A percentile compares a stretch with the other conserved stretches of the same genome.
Conservation (phyloP, 2,113 vertebrate genomes). For the Nyctibius bracteatus region DNA sequence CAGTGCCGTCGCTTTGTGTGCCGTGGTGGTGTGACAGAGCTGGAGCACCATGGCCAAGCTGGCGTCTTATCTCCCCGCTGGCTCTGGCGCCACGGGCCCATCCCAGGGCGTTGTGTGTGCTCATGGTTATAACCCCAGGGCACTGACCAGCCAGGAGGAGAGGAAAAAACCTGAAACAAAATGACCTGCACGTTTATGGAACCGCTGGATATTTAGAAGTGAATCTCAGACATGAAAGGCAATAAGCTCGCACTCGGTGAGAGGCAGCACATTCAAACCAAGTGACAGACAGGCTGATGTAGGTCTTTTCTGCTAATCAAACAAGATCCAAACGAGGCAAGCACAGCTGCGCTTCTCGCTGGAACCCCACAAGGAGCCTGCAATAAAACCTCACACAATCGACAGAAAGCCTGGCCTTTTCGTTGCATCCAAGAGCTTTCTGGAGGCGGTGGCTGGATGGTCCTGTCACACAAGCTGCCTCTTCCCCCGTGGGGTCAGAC, state of each 20-base stretch:
- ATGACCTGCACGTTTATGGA: not conserved
- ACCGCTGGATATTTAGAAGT: not conserved
- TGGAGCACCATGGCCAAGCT: accelerated
- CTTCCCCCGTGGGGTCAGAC: not conserved
- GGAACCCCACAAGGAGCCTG: not conserved
- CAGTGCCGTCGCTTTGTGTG: accelerated
- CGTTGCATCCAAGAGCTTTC: not conserved
- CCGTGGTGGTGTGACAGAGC: accelerated
- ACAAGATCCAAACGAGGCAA: not conserved
- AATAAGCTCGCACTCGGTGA: accelerated
- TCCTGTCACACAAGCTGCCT: not conserved
- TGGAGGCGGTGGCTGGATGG: not conserved
- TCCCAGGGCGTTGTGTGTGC: accelerated
- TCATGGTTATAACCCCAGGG: not conserved
- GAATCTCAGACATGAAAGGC: not conserved
- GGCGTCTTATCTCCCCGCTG: not conserved
- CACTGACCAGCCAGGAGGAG: not conserved
- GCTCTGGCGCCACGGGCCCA: not conserved
- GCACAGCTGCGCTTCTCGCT: not conserved
- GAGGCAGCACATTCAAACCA: not conserved
- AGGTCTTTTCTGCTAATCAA: not conserved
- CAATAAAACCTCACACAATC: not conserved
- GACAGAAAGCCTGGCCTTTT: not conserved
- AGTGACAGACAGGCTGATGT: not conserved
- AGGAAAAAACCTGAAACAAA: not conserved